These are phyloP conservation scores for Ascidia mentula DNA, from an alignment of 23 tunicate genomes.

Conservation along the genomic window DNA sequence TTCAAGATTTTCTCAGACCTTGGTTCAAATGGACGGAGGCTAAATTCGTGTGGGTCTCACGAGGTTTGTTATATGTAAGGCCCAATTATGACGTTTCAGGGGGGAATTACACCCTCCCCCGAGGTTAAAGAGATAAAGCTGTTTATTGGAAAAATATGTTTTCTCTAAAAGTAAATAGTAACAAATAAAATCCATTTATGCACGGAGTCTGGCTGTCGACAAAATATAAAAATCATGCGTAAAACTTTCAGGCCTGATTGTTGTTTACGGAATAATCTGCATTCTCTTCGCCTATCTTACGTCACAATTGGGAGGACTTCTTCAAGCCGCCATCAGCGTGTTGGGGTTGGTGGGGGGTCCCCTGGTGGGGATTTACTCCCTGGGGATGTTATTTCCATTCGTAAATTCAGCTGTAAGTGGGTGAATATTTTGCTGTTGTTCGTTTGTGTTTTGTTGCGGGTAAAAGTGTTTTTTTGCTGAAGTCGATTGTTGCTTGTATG, in stretches of 20 bases:
- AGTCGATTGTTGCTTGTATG: too few relatives aligned
- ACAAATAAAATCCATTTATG: too few relatives aligned
- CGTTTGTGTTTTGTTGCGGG: too few relatives aligned
- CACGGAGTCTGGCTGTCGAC: too few relatives aligned
- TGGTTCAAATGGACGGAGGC: conserved; percentile 34
- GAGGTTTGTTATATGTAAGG: conserved; percentile 54
- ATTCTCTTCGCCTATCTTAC: conserved; percentile 59
- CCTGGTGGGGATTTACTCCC: conserved; percentile 53
- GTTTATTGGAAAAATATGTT: too few relatives aligned
- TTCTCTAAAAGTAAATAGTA: too few relatives aligned
- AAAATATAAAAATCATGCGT: too few relatives aligned
- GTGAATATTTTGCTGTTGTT: too few relatives aligned
- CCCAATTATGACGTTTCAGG: too few relatives aligned
- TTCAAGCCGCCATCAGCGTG: conserved; percentile 71
- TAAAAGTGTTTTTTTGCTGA: too few relatives aligned
- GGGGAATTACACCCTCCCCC: too few relatives aligned
- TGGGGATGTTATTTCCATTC: conserved; percentile 46
- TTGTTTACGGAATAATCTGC: conserved; percentile 53
- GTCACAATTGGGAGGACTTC: conserved; percentile 49
- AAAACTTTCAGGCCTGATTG: conserved; percentile 41
- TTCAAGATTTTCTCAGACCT: conserved; percentile 48
- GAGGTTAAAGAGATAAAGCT: too few relatives aligned
- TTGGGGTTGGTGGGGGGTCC: conserved; percentile 77
- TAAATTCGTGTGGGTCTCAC: conserved; percentile 56
- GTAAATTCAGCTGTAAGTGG: conserved; percentile 1